Evolutionary conservation across 2,113 vertebrate genomes (phyloP), one percentile per base, ranked within the genome.

Genomic region (Myiozetetes cayanensis): DNA sequence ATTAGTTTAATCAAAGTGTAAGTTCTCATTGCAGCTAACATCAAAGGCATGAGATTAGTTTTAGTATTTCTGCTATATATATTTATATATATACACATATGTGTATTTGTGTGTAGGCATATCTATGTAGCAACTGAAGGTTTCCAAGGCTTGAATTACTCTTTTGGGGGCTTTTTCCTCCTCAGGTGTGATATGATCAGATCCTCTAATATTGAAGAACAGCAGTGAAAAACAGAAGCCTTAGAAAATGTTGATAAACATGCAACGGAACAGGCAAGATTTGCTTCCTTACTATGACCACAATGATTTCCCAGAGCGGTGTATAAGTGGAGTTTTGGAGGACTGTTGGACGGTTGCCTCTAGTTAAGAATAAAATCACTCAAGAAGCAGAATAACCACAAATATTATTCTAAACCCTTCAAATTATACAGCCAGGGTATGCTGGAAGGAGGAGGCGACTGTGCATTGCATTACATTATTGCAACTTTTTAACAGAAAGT

Each of bases 401-500:
- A 90, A 77, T 77, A 71, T 47, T 88, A 73, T 86, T 71, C 39
- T 41, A 84, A 75, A 78, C 18, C 9, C n/a, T 91, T 86, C 68
- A 77, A 78, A 80, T 84, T 52, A 37, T 33, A 63, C 77, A 81
- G 24, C 72, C 17, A 35, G 24, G 31, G 28, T 23, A 14, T 46
- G 37, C 41, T 92, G 72, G 72, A 77, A 88, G 77, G 44, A 85
- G 59, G 66, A 95, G 85, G 85, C 94, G 76, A 78, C 75, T 56
- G 52, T 59, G 47, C 72, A 43, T 84, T 59, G 47, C 72, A 43
- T 84, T 78, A 52, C 63, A 56, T 74, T 91, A 91, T 81, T 84
- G 39, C 56, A 86, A 63, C 43, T 93, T 92, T 63, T 90, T 77
- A 83, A 59, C 33, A 84, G 85, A 71, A 85, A 88, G 33, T 23